Evolutionary conservation across 2,797 vertebrate genomes (phyloP), one percentile per base, ranked within the genome.

Genomic region (Pangasius larnaudii): DNA sequence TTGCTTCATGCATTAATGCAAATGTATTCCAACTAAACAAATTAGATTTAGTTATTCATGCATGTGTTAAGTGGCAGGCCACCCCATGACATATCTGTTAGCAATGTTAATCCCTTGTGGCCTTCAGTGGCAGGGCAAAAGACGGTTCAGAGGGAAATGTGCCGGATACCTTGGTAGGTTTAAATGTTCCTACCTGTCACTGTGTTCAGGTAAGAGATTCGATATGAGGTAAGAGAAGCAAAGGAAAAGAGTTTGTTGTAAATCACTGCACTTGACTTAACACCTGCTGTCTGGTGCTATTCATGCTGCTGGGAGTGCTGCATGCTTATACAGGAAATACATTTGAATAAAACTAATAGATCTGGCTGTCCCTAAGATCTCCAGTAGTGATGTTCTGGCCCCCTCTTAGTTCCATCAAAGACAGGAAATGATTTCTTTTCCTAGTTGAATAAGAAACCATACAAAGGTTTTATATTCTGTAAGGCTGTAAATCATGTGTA

Each of bases 1-100:
- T 82, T 65, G 19, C n/a, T 79, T 86, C 88, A 30, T 81, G 83
- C 69, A 91, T 88, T 84, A 91, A 89, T 90, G 86, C 86, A 88
- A 88, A 90, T 89, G 53, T 71, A 88, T 88, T 90, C 81, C 33
- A 42, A 75, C n/a, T 71, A 79, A 85, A 80, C 79, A 65, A 88
- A 86, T 86, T 42, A 72, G 33, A 85, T 82, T 86, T 67, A 88
- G 86, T 88, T 88, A 89, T 91, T 89, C 88, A 85, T 88, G 65
- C 86, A 84, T 79, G 63, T 89, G 77, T 86, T 85, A 74, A 65
- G 81, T 81, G 86, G 65, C 10, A 39, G 30, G 33, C 56, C 75
- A 49, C 58, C 59, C 77, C 77, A 36, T 88, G 81, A 89, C 86
- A 88, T 89, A 88, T 91, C 74, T 80, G 80, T 90, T 90, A 87